Base-by-base conservation (phyloP, 2,888 invertebrate genomes). In the Eupithecia centaureata region DNA sequence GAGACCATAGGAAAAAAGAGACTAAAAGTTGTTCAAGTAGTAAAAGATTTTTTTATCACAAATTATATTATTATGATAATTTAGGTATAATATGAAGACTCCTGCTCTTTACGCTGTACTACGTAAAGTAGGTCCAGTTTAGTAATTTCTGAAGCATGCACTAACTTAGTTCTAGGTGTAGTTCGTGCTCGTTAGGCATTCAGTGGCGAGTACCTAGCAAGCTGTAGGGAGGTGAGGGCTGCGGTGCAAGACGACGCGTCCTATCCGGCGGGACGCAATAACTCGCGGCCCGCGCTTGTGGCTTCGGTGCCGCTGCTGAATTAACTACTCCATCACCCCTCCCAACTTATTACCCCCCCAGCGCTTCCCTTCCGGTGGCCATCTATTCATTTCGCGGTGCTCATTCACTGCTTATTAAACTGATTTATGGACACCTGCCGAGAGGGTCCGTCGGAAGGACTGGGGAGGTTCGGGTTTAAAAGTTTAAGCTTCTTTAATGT, bases 401-500 rank as follows among this genome's bases (percentile, higher is more conserved):
- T 71, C 42, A 68, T 71, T 70, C 69, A 70, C 71, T 71, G 70
- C 68, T 69, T 70, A 71, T 74, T 74, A 71, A 72, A 68, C 71
- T 66, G 71, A 74, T 71, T 71, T 69, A 66, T 73, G 58, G 61
- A 51, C 47, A 56, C 62, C 54, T 47, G 56, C 30, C 32, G n/a
- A 30, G 62, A 33, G 61, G 51, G 33, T 35, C 28, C 15, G 59
- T 22, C 42, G 58, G 33, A 61, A 52, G 58, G 47, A 42, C 59
- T 42, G 8, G 57, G n/a, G 42, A 61, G 30, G 47, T n/a, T 38
- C 33, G 7, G 47, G 32, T 18, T 38, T 61, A 47, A 58, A 61
- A 61, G 61, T 52, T 65, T 61, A 67, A 63, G 63, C 18, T 54
- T 54, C 52, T 8, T 22, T 38, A 58, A 12, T 47, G 30, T 59